These are phyloP conservation scores for Centroberyx gerrardi DNA, from an alignment of 2,797 vertebrate genomes.

Conservation along the genomic window DNA sequence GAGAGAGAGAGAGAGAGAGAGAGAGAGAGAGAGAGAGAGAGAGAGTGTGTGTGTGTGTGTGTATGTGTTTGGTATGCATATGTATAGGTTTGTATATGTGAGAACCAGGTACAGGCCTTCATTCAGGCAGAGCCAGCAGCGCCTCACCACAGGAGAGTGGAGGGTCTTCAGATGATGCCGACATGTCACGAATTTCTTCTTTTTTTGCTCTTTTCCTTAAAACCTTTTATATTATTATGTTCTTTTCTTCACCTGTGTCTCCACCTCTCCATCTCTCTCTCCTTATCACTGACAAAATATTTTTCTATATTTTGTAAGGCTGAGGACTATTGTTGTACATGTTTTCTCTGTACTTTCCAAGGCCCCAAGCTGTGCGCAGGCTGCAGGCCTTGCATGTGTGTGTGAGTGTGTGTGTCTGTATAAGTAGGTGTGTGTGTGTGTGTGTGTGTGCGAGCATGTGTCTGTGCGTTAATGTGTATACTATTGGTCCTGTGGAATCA, in stretches of 20 bases:
- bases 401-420: constrained; percentile 2
- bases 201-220: constrained; percentile 7
- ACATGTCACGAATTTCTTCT: background rate
- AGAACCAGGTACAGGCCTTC: constrained; percentile 25
- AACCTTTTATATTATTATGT: background rate
- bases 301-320: constrained; percentile 48
- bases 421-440: constrained; percentile 17
- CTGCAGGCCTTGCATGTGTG: constrained; percentile 44
- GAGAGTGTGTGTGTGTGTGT: too few species aligned
- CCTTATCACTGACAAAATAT: constrained; percentile 40
- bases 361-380: constrained; percentile 42
- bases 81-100: constrained; percentile 26
- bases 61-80: too few species aligned
- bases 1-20: too few species aligned
- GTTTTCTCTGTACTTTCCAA: constrained; percentile 60
- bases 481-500: constrained; percentile 46
- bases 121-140: constrained; percentile 9
- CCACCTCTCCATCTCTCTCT: constrained; percentile 10
- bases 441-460: constrained; percentile 36
- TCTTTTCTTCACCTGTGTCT: constrained; percentile 9
- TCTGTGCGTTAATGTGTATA: constrained; percentile 39
- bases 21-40: too few species aligned
- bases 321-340: constrained; percentile 45
- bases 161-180: constrained; percentile 1
- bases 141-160: constrained; percentile 2